Percentiles rank a stretch among this genome's conserved stretches.
phyloP scores from a whole-genome alignment of 2,113 vertebrate species.

The Vireo altiloquus region DNA sequence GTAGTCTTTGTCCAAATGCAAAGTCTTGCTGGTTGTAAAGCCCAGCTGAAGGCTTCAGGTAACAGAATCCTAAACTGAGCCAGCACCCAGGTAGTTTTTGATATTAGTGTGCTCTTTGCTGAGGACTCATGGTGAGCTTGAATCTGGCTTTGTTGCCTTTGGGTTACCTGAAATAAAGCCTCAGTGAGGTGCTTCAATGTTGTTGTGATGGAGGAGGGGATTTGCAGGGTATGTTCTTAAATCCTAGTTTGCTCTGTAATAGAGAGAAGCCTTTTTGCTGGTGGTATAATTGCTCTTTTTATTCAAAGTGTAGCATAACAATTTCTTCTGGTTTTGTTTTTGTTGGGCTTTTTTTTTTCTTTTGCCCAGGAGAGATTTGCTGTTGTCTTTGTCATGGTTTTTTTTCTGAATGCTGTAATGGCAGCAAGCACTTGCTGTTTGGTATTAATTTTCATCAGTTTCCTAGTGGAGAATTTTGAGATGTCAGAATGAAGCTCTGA shows the following conservation, averaged over 20 bases:
- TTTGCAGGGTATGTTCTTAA: not conserved
- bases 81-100: not conserved
- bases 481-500: not conserved
- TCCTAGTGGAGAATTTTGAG: not conserved
- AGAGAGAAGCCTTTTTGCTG: not conserved
- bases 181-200: not conserved
- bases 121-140: not conserved
- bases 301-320: not conserved
- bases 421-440: not conserved
- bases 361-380: not conserved
- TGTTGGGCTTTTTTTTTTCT: too few species aligned
- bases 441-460: not conserved
- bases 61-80: not conserved
- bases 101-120: not conserved
- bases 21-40: not conserved
- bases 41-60: not conserved
- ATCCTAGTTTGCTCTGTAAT: not conserved
- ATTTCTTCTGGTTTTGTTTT: not conserved
- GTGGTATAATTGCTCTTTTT: not conserved
- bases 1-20: not conserved
- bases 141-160: not conserved
- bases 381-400: not conserved
- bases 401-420: not conserved
- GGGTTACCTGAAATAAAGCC: not conserved
- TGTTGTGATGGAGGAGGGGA: not conserved